A percentile compares a stretch with the other conserved stretches of the same genome.
phyloP scores from a whole-genome alignment of 64 coral and sea anemone genomes.

The Pachyseris speciosa region DNA sequence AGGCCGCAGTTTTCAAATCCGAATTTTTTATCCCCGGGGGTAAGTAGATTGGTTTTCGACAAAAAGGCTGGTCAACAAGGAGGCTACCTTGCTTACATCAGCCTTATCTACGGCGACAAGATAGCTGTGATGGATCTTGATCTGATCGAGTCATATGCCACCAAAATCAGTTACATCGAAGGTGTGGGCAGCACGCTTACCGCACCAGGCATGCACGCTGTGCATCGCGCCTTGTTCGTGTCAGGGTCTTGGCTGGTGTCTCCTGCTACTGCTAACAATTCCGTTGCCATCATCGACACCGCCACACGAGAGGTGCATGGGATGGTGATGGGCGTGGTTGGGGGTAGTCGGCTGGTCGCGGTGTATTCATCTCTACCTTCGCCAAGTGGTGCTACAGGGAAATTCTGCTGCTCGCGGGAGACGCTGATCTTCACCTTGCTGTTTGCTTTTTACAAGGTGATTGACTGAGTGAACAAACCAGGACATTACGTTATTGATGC shows the following conservation, averaged over 20 bases:
- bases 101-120: conserved; percentile 35
- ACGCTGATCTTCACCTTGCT: background rate
- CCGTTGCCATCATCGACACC: conserved; percentile 35
- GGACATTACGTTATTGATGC: too few species aligned
- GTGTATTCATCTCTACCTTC: background rate
- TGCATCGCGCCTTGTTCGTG: background rate
- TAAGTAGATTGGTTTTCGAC: conserved; percentile 21
- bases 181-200: background rate
- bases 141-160: background rate
- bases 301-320: conserved; percentile 22
- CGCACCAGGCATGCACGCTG: background rate
- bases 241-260: conserved; percentile 21
- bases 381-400: background rate
- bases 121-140: conserved; percentile 48
- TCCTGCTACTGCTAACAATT: conserved; percentile 19
- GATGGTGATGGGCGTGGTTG: background rate
- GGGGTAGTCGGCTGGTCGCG: background rate
- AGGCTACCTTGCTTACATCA: background rate
- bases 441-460: background rate
- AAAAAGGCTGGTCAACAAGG: background rate
- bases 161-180: conserved; percentile 16
- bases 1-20: background rate
- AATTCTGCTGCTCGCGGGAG: background rate
- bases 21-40: conserved; percentile 1
- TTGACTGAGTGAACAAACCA: background rate